Evolutionary conservation across 2,888 invertebrate species (phyloP).

Genomic region (Ectropis crepuscularia): DNA sequence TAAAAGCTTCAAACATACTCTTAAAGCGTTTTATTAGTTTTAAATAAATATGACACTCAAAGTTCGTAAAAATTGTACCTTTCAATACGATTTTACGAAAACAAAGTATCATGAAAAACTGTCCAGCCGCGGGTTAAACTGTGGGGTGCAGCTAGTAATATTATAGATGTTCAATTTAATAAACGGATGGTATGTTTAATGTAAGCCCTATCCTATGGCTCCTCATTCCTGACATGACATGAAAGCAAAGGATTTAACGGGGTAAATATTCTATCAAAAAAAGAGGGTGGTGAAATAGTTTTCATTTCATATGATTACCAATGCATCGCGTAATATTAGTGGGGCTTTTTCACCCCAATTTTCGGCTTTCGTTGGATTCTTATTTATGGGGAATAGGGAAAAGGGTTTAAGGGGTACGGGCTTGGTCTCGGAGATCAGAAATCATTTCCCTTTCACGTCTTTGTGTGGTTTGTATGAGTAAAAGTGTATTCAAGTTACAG

Average conservation of each 20-base stretch:
- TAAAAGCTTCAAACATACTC: too few relatives aligned
- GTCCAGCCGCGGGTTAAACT: too few relatives aligned
- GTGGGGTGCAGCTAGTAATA: too few relatives aligned
- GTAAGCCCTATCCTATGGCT: background rate
- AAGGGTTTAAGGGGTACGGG: background rate
- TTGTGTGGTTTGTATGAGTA: too few relatives aligned
- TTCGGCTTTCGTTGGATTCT: slow-evolving; percentile 11
- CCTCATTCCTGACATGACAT: slow-evolving; percentile 7
- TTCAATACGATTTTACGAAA: too few relatives aligned
- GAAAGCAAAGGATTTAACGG: slow-evolving; percentile 15
- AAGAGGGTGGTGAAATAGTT: slow-evolving; percentile 14
- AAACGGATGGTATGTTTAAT: background rate
- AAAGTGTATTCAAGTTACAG: too few relatives aligned
- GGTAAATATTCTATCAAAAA: slow-evolving; percentile 6
- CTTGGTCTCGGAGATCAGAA: background rate
- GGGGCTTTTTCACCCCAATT: slow-evolving; percentile 16
- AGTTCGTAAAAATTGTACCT: too few relatives aligned
- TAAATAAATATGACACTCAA: too few relatives aligned
- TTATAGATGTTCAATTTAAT: background rate
- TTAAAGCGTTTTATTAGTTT: too few relatives aligned
- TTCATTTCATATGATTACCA: slow-evolving; percentile 22
- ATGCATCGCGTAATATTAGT: slow-evolving; percentile 16
- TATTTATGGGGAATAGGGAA: slow-evolving; percentile 7
- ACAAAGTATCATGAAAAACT: too few relatives aligned
- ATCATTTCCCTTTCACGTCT: too few relatives aligned